Base-by-base conservation (phyloP, 2,888 invertebrate species). In the Elegia similella region DNA sequence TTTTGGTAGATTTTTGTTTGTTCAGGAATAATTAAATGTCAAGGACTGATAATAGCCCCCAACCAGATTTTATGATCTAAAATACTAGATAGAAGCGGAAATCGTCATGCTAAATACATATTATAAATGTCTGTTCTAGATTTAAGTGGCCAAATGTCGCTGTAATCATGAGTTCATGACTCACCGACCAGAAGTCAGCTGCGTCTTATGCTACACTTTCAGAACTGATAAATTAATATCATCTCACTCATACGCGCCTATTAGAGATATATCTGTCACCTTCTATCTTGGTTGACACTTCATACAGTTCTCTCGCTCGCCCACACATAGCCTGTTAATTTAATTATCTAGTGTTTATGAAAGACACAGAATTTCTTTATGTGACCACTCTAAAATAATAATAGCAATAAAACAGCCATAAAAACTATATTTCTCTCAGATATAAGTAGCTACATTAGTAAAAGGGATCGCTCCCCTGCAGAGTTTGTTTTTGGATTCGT, bases 261-360 rank as follows among this genome's bases (percentile, higher is more conserved):
- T 65, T 60, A 64, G 55, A 65, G 59, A 69, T 83, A 74, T 74
- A 66, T 74, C 73, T 75, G 69, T 86, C 80, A 74, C 80, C 73
- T 67, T 83, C 79, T 76, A 62, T 61, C 75, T 73, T 67, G 58
- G 64, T 68, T 66, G 75, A 72, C 72, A 73, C 74, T 72, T 71
- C 69, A 65, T 74, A 67, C 56, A 78, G 74, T 75, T 73, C 72
- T 73, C 71, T 74, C 70, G 62, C 71, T 77, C 76, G 80, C 77
- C 76, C 75, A 72, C 77, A 76, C 75, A 72, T 76, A 66, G 80
- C 82, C 78, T 84, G 86, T 82, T 87, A 86, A 86, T 88, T 86
- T 77, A 84, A 84, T 85, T 82, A 84, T 75, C 73, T 73, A 66
- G 68, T 62, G 38, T 48, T 48, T 47, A 29, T 55, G 42, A 46